These are phyloP conservation scores for Triplophysa rosa DNA, from an alignment of 2,113 vertebrate genomes.

Conservation along the genomic window DNA sequence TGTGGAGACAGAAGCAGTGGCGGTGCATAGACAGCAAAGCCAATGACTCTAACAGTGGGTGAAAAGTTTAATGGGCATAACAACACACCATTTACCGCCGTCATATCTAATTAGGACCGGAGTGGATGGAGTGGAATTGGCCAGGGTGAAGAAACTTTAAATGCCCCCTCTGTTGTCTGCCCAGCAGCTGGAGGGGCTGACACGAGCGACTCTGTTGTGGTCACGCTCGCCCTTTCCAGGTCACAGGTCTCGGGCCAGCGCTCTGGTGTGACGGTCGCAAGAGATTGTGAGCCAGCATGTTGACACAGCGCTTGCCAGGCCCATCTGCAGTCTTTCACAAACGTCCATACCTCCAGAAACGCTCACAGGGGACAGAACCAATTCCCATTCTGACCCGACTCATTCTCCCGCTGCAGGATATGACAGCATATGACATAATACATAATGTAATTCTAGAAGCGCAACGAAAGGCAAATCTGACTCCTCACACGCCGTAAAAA, in stretches of 20 bases:
- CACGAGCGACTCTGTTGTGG: constrained; percentile 14
- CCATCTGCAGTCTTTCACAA: constrained; percentile 37
- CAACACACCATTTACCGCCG: constrained; percentile 50
- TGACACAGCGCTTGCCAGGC: constrained; percentile 10
- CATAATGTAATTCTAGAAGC: constrained; percentile 16
- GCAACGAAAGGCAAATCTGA: not conserved
- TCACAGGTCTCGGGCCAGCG: constrained; percentile 27
- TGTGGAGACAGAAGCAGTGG: constrained; percentile 42
- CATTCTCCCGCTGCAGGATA: not conserved
- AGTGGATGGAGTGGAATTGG: constrained; percentile 34
- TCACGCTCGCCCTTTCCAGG: not conserved
- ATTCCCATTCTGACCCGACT: not conserved
- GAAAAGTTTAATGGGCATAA: constrained; percentile 56
- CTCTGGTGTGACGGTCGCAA: not conserved
- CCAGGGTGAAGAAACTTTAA: constrained; percentile 24
- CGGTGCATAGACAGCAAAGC: constrained; percentile 1
- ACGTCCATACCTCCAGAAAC: constrained; percentile 4
- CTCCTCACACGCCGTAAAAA: not conserved
- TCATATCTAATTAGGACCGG: constrained; percentile 46
- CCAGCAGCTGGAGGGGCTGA: constrained; percentile 24
- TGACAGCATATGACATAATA: constrained; percentile 10
- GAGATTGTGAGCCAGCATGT: constrained; percentile 23
- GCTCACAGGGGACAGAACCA: constrained; percentile 3
- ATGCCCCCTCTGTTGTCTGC: constrained; percentile 33
- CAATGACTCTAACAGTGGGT: constrained; percentile 51